Conservation (phyloP, 2,797 vertebrate genomes). For the Acanthurus lineatus region DNA sequence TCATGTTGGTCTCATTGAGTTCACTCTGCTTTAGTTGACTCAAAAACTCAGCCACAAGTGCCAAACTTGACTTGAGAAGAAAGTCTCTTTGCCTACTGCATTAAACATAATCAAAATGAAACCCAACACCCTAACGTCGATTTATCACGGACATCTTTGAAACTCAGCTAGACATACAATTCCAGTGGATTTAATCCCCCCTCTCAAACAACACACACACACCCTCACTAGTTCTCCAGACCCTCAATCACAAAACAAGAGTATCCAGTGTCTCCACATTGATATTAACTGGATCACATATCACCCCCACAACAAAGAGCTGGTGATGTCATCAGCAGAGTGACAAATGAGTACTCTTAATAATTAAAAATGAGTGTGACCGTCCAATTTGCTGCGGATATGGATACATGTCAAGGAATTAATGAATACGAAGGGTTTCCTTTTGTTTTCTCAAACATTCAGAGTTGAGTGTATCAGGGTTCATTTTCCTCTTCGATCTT, state of each 20-base stretch:
- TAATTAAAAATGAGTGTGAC: constrained; percentile 83
- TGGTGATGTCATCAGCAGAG: constrained; percentile 79
- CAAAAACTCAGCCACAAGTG: not conserved
- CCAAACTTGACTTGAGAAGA: constrained; percentile 1
- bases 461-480: constrained; percentile 45
- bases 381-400: constrained; percentile 83
- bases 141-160: constrained; percentile 50
- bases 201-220: not conserved
- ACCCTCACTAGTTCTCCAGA: constrained; percentile 51
- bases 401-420: constrained; percentile 75
- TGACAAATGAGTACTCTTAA: constrained; percentile 86
- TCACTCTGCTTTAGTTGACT: not conserved
- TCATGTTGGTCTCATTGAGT: not conserved
- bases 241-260: constrained; percentile 82
- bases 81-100: not conserved
- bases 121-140: constrained; percentile 42
- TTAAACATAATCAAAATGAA: constrained; percentile 30
- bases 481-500: constrained; percentile 57
- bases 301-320: constrained; percentile 82
- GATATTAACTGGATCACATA: constrained; percentile 85
- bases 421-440: constrained; percentile 75
- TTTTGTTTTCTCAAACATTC: constrained; percentile 64
- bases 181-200: constrained; percentile 43
- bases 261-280: constrained; percentile 84
- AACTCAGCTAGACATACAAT: constrained; percentile 51